Conservation (phyloP, 2,797 vertebrate species). For the Poecile montanus region DNA sequence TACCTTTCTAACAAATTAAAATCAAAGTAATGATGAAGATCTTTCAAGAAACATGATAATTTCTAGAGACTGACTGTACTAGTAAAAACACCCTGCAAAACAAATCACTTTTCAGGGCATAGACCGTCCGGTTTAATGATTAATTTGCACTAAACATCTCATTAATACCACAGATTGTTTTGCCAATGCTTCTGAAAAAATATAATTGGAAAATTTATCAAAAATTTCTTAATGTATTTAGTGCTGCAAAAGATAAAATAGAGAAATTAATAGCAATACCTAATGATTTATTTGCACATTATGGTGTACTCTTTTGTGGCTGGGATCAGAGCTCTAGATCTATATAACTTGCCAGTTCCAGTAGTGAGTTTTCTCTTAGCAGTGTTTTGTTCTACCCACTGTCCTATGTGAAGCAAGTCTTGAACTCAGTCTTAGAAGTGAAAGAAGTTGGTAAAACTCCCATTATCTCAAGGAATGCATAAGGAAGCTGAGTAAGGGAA, state of each 20-base stretch:
- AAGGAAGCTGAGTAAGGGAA: background rate
- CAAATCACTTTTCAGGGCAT: background rate
- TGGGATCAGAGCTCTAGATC: background rate
- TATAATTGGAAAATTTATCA: conserved; percentile 70
- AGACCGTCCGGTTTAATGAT: conserved; percentile 33
- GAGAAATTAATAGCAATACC: background rate
- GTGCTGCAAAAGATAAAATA: conserved; percentile 16
- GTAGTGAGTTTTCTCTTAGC: background rate
- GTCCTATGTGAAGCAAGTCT: background rate
- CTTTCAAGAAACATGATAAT: background rate
- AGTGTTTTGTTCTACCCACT: background rate
- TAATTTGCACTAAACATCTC: conserved; percentile 55
- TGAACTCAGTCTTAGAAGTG: background rate
- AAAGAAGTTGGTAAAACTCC: background rate
- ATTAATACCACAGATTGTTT: conserved; percentile 66
- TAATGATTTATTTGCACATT: conserved; percentile 30
- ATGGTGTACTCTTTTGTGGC: background rate
- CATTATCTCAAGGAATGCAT: background rate
- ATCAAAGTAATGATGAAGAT: conserved; percentile 2
- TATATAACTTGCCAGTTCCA: background rate
- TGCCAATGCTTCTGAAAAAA: conserved; percentile 54
- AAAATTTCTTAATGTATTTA: conserved; percentile 70
- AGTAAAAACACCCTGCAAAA: conserved; percentile 22
- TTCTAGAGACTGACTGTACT: background rate
- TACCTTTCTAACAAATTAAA: background rate